phyloP scores from a whole-genome alignment of 2,888 invertebrate genomes.

The Lasioglossum lativentre region DNA sequence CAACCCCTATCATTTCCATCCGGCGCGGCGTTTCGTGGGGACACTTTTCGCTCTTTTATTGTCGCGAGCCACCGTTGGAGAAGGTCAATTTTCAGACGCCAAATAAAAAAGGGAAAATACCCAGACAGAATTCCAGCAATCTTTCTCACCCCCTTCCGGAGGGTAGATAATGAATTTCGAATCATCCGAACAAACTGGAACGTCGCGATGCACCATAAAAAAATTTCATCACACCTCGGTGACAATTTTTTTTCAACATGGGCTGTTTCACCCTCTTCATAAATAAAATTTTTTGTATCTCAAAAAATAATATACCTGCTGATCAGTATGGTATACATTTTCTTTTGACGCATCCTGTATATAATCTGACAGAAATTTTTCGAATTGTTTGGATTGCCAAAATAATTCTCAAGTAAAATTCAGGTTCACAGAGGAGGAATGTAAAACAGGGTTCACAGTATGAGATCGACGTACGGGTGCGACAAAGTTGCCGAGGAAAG shows the following conservation, averaged over 20 bases:
- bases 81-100: constrained; percentile 3
- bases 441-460: neutral
- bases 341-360: neutral
- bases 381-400: neutral
- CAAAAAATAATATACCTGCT: neutral
- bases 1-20: constrained; percentile 60
- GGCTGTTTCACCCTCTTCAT: neutral
- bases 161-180: neutral
- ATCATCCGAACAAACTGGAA: neutral
- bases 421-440: neutral
- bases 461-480: neutral
- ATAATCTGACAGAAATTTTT: neutral
- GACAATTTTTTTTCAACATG: too few relatives aligned
- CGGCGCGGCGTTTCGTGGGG: constrained; percentile 46
- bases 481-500: neutral
- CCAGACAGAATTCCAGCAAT: neutral
- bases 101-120: neutral
- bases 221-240: neutral
- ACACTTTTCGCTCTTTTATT: constrained; percentile 4
- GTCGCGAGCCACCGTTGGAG: neutral
- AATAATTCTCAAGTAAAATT: constrained; percentile 1
- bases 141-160: neutral
- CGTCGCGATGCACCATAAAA: neutral
- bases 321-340: too few relatives aligned
- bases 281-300: neutral